Conservation (phyloP, 2,888 invertebrate genomes). For the Tholera decimalis region DNA sequence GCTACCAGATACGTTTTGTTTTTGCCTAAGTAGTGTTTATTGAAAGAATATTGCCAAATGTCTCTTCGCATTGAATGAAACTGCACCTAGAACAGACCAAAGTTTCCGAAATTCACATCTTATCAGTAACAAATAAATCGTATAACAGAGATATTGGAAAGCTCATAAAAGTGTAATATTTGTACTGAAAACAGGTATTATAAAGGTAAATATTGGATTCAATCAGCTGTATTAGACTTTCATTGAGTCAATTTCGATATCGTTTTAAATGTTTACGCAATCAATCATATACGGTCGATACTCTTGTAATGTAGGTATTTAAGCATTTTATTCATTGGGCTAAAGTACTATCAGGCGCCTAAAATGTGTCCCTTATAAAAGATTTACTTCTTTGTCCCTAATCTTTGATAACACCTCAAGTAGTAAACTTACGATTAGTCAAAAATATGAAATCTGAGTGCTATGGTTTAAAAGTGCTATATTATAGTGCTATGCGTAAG, state of each 20-base stretch:
- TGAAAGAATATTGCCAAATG: too few species aligned
- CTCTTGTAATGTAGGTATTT: neutral
- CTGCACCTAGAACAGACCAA: neutral
- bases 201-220: conserved; percentile 13
- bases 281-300: conserved; percentile 23
- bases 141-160: neutral
- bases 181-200: neutral
- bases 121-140: neutral
- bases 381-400: too few species aligned
- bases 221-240: conserved; percentile 17
- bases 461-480: too few species aligned
- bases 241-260: conserved; percentile 5
- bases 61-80: too few species aligned
- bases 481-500: too few species aligned
- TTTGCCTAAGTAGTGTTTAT: too few species aligned
- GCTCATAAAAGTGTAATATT: conserved; percentile 9
- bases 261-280: conserved; percentile 13
- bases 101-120: neutral
- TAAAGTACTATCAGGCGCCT: too few species aligned
- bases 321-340: neutral
- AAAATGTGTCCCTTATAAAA: too few species aligned
- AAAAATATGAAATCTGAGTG: too few species aligned
- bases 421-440: too few species aligned
- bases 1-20: too few species aligned
- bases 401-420: too few species aligned